phyloP scores from a whole-genome alignment of 2,888 invertebrate species.

The Cryptosula pallasiana region DNA sequence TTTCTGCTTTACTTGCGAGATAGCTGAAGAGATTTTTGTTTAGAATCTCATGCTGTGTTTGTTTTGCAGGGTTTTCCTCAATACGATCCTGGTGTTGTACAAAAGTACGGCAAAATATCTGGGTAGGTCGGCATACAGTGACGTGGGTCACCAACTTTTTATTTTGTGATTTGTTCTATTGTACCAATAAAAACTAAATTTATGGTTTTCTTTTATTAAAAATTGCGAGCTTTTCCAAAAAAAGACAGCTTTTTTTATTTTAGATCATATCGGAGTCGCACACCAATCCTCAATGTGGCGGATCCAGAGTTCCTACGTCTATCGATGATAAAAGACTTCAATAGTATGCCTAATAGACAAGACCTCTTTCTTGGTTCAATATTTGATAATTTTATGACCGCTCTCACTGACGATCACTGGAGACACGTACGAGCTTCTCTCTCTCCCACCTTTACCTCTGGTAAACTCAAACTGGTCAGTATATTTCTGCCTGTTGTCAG shows the following conservation, averaged over 20 bases:
- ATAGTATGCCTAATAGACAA: neutral
- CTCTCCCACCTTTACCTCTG: neutral
- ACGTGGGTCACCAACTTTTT: too few species aligned
- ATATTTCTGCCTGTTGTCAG: neutral
- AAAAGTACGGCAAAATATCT: neutral
- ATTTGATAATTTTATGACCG: neutral
- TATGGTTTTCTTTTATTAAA: too few species aligned
- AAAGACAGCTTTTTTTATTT: too few species aligned
- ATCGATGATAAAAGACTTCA: neutral
- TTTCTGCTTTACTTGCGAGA: too few species aligned
- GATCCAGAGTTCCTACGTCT: neutral
- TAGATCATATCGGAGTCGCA: neutral
- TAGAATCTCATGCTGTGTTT: too few species aligned
- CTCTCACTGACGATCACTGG: conserved; percentile 22
- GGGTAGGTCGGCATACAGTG: too few species aligned
- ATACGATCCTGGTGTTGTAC: neutral
- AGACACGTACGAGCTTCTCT: conserved; percentile 6
- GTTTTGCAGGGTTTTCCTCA: neutral
- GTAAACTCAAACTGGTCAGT: conserved; percentile 12
- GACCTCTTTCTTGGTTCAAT: neutral
- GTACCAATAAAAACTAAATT: too few species aligned
- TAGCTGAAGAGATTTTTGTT: too few species aligned
- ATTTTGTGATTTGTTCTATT: too few species aligned
- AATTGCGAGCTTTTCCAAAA: too few species aligned
- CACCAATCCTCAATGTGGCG: neutral